Conservation (phyloP, 1,140 invertebrate species). For the Ceratina australensis region DNA sequence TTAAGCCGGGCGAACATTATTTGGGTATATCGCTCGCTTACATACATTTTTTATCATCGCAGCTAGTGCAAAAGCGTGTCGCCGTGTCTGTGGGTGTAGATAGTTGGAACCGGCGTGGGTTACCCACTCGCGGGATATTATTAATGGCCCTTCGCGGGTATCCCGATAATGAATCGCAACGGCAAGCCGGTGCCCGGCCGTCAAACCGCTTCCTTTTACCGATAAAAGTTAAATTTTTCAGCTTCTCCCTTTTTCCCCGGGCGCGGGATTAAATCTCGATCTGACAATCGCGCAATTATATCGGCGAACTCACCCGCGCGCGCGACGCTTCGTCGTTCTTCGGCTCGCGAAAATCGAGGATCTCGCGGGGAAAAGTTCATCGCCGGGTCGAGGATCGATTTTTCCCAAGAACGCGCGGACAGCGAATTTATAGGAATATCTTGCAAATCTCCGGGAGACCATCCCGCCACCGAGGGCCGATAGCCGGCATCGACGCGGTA, state of each 20-base stretch:
- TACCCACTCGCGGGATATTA: slow-evolving; percentile 63
- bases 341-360: not conserved
- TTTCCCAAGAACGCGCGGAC: slow-evolving; percentile 3
- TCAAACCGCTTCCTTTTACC: slow-evolving; percentile 50
- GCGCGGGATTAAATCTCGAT: not conserved
- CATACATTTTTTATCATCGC: slow-evolving; percentile 47
- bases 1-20: slow-evolving; percentile 43
- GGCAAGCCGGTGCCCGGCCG: slow-evolving; percentile 41
- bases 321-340: too few species aligned
- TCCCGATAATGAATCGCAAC: slow-evolving; percentile 71
- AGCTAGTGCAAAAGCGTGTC: slow-evolving; percentile 77
- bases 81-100: slow-evolving; percentile 60
- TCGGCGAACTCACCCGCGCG: too few species aligned
- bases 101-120: too few species aligned
- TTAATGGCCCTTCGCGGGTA: slow-evolving; percentile 75
- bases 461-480: not conserved
- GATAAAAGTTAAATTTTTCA: slow-evolving; percentile 15
- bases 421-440: slow-evolving; percentile 43
- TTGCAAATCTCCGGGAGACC: slow-evolving; percentile 35
- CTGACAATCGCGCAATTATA: slow-evolving; percentile 7
- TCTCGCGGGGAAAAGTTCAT: slow-evolving; percentile 1
- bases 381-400: not conserved
- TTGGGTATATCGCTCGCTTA: slow-evolving; percentile 46
- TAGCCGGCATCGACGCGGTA: not conserved
- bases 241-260: not conserved